A percentile compares a stretch with the other conserved stretches of the same genome.
Conservation (phyloP, 2,888 invertebrate genomes). For the Tenthredo distinguenda region DNA sequence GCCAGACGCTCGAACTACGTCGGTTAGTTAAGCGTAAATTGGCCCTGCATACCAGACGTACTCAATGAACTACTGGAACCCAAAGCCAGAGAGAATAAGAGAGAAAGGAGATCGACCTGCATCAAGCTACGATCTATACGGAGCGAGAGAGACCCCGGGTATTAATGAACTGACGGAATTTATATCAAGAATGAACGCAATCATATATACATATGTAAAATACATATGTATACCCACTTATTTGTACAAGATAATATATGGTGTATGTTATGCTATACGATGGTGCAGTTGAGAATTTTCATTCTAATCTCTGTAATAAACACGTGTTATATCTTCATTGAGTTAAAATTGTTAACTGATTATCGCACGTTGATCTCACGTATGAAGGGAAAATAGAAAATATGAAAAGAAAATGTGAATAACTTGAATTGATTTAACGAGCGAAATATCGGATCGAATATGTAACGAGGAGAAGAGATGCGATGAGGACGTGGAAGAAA, state of each 20-base stretch:
- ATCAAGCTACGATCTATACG: neutral
- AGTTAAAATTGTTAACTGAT: neutral
- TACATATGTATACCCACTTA: neutral
- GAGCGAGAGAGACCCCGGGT: constrained; percentile 52
- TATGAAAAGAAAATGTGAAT: neutral
- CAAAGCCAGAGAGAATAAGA: constrained; percentile 38
- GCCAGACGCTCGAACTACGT: constrained; percentile 54
- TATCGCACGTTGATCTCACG: neutral
- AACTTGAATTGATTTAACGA: no score
- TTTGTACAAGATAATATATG: neutral
- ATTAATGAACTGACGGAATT: constrained; percentile 64
- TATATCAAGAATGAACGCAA: constrained; percentile 29
- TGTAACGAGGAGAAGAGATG: neutral
- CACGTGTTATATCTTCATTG: neutral
- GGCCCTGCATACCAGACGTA: constrained; percentile 72
- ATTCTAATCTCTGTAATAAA: neutral
- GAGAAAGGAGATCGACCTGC: constrained; percentile 51
- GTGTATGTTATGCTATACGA: neutral
- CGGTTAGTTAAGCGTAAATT: constrained; percentile 62
- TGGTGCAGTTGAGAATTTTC: neutral
- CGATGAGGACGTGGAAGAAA: neutral
- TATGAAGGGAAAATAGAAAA: neutral
- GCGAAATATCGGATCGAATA: neutral
- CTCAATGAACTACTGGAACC: constrained; percentile 69
- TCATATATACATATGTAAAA: neutral